These are phyloP conservation scores for Morus bassanus DNA, from an alignment of 2,797 vertebrate genomes.

Conservation along the genomic window DNA sequence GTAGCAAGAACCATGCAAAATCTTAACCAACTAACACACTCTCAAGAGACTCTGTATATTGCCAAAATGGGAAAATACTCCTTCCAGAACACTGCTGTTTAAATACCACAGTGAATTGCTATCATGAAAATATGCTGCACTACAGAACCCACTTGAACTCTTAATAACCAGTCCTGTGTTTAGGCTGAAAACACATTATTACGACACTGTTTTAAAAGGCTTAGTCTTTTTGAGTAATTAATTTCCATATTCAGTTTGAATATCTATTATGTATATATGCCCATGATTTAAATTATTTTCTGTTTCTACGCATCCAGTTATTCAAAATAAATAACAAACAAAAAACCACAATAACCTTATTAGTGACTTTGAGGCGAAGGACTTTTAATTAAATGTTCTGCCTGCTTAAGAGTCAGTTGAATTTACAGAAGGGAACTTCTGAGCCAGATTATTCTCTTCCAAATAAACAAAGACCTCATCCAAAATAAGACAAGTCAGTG, in stretches of 20 bases:
- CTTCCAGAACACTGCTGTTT: neutral
- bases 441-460: neutral
- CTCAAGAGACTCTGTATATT: neutral
- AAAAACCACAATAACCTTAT: neutral
- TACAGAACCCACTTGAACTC: neutral
- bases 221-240: neutral
- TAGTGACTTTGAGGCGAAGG: neutral
- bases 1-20: neutral
- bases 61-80: neutral
- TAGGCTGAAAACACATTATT: neutral
- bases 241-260: neutral
- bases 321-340: neutral
- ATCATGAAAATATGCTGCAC: neutral
- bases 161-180: neutral
- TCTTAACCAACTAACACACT: neutral
- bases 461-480: neutral
- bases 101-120: neutral
- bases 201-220: neutral
- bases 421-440: neutral
- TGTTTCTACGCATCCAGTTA: neutral
- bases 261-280: neutral
- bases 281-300: fast-evolving
- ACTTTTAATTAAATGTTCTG: neutral
- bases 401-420: neutral
- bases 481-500: neutral